Base-by-base conservation (phyloP, 1,140 invertebrate species). In the Micrasema minimum region DNA sequence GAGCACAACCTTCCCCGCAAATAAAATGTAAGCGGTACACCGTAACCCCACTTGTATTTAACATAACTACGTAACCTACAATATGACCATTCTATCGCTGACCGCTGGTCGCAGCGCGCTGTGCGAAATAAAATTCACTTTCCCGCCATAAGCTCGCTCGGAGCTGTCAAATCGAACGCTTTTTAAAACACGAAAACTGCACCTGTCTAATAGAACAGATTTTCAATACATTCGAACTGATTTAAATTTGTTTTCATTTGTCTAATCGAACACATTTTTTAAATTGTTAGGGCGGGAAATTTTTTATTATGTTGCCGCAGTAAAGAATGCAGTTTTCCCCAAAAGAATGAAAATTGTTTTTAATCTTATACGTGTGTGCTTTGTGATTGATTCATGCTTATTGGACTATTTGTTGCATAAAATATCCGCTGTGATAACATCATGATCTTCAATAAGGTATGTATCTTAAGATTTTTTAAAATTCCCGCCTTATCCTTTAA, bases 321-420 rank as follows among this genome's bases (percentile, higher is more conserved):
- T 45, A 45, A 45, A 45, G 41, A 45, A 45, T 45, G 41, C 41
- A 45, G 2, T 45, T 45, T 45, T 45, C 41, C 2, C 41, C 41
- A 2, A 45, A 45, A 16, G 41, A 45, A 12, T 5, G 41, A 45
- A 45, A 45, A 45, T 45, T 45, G 41, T 45, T 45, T 45, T 16
- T 5, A 45, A 45, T 45, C 11, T 45, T 45, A n/a, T 5, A 45
- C 26, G 41, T 45, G 41, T 5, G 14, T 45, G 11, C 2, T 45
- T 12, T 5, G 14, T 45, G 11, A 16, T 45, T 12, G 11, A 5
- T 5, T 45, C 41, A 11, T 45, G 11, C 2, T 31, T 31, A 31
- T 31, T 31, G n/a, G n/a, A n/a, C n/a, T n/a, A n/a, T n/a, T n/a
- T n/a, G n/a, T n/a, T n/a, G n/a, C n/a, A n/a, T n/a, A n/a, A n/a